A percentile compares a stretch with the other conserved stretches of the same genome.
These are phyloP conservation scores for Smittia aterrima DNA, from an alignment of 2,888 invertebrate species.

Conservation along the genomic window DNA sequence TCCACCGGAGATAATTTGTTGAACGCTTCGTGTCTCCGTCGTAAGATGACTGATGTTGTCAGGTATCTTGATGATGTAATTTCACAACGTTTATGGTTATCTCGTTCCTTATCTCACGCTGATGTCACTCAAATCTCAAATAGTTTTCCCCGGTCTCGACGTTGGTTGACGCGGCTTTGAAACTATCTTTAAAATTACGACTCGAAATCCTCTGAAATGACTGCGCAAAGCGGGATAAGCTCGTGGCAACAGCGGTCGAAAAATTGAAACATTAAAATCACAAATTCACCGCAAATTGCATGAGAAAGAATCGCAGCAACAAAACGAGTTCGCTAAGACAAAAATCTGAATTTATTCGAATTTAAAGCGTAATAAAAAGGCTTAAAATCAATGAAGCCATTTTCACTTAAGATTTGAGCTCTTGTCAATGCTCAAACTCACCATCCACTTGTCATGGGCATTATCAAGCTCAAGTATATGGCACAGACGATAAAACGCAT, in stretches of 20 bases:
- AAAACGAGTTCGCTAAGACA: conserved; percentile 4
- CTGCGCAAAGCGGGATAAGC: conserved; percentile 25
- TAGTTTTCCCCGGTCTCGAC: neutral
- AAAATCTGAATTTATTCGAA: conserved; percentile 39
- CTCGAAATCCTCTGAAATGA: neutral
- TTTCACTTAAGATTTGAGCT: neutral
- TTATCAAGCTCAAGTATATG: conserved; percentile 33
- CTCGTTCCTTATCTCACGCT: neutral
- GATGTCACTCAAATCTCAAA: conserved; percentile 7
- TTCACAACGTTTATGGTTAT: neutral
- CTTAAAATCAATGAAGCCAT: conserved; percentile 36
- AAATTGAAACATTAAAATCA: conserved; percentile 26
- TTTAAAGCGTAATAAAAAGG: conserved; percentile 30
- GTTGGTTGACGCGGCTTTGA: too few species aligned
- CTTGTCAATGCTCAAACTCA: neutral
- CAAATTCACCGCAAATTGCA: neutral
- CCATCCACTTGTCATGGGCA: conserved; percentile 41
- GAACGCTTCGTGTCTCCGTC: too few species aligned
- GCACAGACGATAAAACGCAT: conserved; percentile 40
- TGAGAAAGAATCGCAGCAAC: too few species aligned
- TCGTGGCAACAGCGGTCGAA: too few species aligned
- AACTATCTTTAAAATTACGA: too few species aligned
- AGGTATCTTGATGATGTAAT: conserved; percentile 1
- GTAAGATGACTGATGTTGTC: neutral
- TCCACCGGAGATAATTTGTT: neutral